phyloP scores from a whole-genome alignment of 2,888 invertebrate species.

The Nephrocerus scutellatus region DNA sequence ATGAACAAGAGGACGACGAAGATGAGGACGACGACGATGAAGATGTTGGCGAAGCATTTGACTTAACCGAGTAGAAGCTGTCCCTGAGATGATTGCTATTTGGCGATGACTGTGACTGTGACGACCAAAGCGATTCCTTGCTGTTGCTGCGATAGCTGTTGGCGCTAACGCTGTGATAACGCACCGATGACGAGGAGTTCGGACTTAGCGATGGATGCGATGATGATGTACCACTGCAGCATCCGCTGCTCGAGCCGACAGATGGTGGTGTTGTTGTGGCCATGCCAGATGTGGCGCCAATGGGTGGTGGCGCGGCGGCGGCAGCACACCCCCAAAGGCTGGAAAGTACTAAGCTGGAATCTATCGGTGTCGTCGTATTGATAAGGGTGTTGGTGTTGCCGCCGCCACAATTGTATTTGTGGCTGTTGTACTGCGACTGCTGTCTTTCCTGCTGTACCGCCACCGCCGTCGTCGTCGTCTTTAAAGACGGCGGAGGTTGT shows the following conservation, averaged over 20 bases:
- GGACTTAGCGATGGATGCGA: constrained; percentile 44
- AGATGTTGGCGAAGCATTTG: constrained; percentile 24
- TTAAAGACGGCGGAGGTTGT: constrained; percentile 5
- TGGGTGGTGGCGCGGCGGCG: constrained; percentile 5
- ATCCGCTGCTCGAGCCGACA: constrained; percentile 32
- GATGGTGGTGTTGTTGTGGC: constrained; percentile 3
- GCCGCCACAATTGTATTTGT: constrained; percentile 11
- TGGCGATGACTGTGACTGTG: constrained; percentile 42
- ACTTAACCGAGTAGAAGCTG: constrained; percentile 29
- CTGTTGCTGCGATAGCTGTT: constrained; percentile 39
- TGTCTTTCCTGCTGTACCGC: constrained; percentile 9
- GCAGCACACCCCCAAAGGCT: constrained; percentile 36
- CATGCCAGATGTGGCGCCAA: constrained; percentile 5
- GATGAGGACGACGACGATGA: constrained; percentile 36
- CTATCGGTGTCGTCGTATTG: constrained; percentile 14
- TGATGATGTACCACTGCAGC: constrained; percentile 33
- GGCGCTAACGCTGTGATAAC: constrained; percentile 28
- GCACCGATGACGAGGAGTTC: constrained; percentile 30
- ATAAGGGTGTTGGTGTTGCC: constrained; percentile 15
- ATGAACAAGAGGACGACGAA: constrained; percentile 29
- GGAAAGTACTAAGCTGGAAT: constrained; percentile 28
- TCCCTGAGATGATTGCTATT: constrained; percentile 36
- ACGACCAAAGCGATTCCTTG: constrained; percentile 46
- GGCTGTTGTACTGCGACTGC: constrained; percentile 10
- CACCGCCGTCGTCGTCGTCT: constrained; percentile 11